Evolutionary conservation across 2,113 vertebrate species (phyloP), one percentile per base, ranked within the genome.

Genomic region (Cheirogaleus medius): DNA sequence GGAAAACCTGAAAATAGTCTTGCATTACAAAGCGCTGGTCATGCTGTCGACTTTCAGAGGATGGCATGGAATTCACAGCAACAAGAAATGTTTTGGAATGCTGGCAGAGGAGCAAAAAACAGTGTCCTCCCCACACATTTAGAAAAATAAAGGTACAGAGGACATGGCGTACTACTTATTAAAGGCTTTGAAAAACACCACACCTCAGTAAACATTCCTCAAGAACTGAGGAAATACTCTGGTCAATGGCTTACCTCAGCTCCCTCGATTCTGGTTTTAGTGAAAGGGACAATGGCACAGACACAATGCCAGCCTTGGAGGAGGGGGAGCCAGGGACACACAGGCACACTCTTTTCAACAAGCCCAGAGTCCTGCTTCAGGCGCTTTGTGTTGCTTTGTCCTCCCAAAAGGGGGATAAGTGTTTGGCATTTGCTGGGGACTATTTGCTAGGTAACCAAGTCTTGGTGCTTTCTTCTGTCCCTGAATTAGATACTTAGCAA

Each of bases 181-280:
- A 97, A 94, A 97, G 91, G 80, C 34, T 97, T 97, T 98, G 17
- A 88, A 98, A 98, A 95, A 92, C 95, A 95, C 91, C 97, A 90
- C 96, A 92, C 93, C 97, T 98, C 96, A 90, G 96, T 96, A 98
- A 98, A 94, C 96, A 98, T 82, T 93, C 97, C 98, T 95, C 69
- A 93, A 89, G 66, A 84, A 78, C 94, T 94, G 81, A 97, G 96
- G 97, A 98, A 98, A 97, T 96, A 97, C 44, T 49, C 95, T 21
- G 87, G 95, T 95, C 87, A 94, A 15, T 66, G 82, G 94, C 37
- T 98, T 49, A 32, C 92, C 96, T 94, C 87, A 2, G 89, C 17
- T 97, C 84, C 44, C 64, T 96, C 84, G 90, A 69, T 63, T 96
- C 91, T 95, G 95, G 44, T 56, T 97, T 97, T 29, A 89, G 77